phyloP scores from a whole-genome alignment of 2,113 vertebrate species.

The Oryzias melastigma region DNA sequence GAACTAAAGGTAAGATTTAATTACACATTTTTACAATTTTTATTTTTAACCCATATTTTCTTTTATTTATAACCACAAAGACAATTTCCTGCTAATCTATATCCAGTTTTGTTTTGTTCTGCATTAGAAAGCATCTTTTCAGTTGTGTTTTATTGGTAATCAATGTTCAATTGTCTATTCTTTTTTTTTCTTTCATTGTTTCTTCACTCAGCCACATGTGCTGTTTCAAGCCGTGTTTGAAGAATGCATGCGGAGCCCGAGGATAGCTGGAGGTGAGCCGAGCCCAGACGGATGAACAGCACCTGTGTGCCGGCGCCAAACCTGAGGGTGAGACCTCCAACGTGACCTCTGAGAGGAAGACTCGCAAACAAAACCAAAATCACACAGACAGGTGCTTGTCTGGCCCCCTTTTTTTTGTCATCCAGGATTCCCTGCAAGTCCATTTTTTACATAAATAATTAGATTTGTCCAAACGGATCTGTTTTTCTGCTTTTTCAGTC shows the following conservation, averaged over 20 bases:
- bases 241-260: constrained; percentile 53
- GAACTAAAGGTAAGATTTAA: background rate
- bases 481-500: too few relatives aligned
- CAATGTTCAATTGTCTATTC: constrained; percentile 53
- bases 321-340: constrained; percentile 45
- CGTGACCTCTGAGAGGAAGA: constrained; percentile 47
- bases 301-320: constrained; percentile 59
- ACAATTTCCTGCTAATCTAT: background rate
- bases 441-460: too few relatives aligned
- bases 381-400: constrained; percentile 3
- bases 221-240: constrained; percentile 61
- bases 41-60: background rate
- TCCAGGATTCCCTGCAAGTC: too few relatives aligned
- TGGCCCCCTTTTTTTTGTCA: background rate
- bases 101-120: constrained; percentile 8
- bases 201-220: constrained; percentile 22
- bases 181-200: background rate
- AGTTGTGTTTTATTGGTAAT: constrained; percentile 40
- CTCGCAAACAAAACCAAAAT: constrained; percentile 34
- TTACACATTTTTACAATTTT: background rate
- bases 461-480: too few relatives aligned
- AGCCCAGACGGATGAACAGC: constrained; percentile 23
- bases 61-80: background rate
- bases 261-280: constrained; percentile 45
- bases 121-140: constrained; percentile 38